Evolutionary conservation across 2,113 vertebrate genomes (phyloP).

Genomic region (Pollachius pollachius): DNA sequence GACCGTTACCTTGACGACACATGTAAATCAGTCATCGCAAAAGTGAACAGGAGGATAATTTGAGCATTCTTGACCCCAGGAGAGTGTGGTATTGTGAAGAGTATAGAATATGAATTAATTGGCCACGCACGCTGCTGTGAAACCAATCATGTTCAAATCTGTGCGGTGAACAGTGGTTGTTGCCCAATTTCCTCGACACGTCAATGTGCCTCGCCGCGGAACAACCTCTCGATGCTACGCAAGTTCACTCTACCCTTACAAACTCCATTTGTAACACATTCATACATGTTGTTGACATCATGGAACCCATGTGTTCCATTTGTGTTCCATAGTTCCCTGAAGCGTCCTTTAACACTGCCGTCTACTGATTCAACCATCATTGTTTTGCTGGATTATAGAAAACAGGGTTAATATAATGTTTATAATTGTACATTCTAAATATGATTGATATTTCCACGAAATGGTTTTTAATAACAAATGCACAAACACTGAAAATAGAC

Average conservation of each 20-base stretch:
- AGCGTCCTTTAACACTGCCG: too few relatives aligned
- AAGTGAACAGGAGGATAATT: slow-evolving; percentile 57
- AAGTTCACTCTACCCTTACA: background rate
- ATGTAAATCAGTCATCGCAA: slow-evolving; percentile 57
- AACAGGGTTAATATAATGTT: too few relatives aligned
- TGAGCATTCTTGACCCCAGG: slow-evolving; percentile 60
- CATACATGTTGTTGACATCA: too few relatives aligned
- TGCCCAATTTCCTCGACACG: slow-evolving; percentile 18
- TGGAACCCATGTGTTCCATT: too few relatives aligned
- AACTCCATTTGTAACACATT: too few relatives aligned
- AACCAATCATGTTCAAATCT: slow-evolving; percentile 39
- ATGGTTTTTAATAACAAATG: too few relatives aligned
- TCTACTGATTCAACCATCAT: too few relatives aligned
- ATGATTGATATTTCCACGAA: too few relatives aligned
- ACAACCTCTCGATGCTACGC: background rate
- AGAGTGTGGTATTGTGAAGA: slow-evolving; percentile 54
- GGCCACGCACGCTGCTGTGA: slow-evolving; percentile 39
- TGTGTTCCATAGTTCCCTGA: too few relatives aligned
- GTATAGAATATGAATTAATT: slow-evolving; percentile 47
- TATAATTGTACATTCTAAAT: too few relatives aligned
- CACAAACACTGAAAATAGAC: too few relatives aligned
- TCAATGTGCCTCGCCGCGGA: background rate
- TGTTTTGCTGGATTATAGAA: too few relatives aligned
- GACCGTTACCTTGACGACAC: slow-evolving; percentile 70
- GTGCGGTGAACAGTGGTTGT: slow-evolving; percentile 23